Percentiles rank a stretch among this genome's conserved stretches.
Evolutionary conservation across 1,140 invertebrate genomes (phyloP).

Genomic region (Drosophila murphyi): DNA sequence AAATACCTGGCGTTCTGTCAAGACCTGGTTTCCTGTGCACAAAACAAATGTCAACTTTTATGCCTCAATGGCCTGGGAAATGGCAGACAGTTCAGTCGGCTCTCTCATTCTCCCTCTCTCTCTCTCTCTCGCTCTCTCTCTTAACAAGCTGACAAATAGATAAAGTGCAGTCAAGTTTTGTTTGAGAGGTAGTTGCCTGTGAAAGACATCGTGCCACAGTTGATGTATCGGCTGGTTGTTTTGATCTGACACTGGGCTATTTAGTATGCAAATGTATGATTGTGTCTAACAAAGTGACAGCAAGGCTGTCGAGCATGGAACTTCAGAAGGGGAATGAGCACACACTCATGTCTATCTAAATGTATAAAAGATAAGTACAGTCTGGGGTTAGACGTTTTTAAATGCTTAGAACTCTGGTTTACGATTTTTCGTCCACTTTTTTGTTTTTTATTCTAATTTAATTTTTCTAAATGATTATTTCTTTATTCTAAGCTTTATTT

Average conservation of each 20-base stretch:
- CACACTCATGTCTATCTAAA: background rate
- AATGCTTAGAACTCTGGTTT: background rate
- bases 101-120: constrained; percentile 13
- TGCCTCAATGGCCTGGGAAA: constrained; percentile 73
- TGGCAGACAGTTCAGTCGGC: constrained; percentile 8
- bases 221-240: constrained; percentile 61
- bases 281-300: constrained; percentile 34
- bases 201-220: constrained; percentile 8
- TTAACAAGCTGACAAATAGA: constrained; percentile 74
- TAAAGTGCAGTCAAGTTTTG: constrained; percentile 56
- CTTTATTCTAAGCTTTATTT: background rate
- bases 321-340: background rate
- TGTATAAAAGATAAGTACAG: constrained; percentile 12
- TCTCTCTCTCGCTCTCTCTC: constrained; percentile 22
- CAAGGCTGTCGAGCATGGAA: background rate
- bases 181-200: constrained; percentile 1
- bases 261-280: constrained; percentile 52
- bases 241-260: constrained; percentile 49
- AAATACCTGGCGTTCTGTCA: constrained; percentile 71
- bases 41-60: constrained; percentile 63
- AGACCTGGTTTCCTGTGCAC: constrained; percentile 55
- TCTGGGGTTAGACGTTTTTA: background rate
- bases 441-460: background rate
- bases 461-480: background rate
- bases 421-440: background rate